Conservation (phyloP, 1,140 invertebrate species). For the Bradynema listronoti region DNA sequence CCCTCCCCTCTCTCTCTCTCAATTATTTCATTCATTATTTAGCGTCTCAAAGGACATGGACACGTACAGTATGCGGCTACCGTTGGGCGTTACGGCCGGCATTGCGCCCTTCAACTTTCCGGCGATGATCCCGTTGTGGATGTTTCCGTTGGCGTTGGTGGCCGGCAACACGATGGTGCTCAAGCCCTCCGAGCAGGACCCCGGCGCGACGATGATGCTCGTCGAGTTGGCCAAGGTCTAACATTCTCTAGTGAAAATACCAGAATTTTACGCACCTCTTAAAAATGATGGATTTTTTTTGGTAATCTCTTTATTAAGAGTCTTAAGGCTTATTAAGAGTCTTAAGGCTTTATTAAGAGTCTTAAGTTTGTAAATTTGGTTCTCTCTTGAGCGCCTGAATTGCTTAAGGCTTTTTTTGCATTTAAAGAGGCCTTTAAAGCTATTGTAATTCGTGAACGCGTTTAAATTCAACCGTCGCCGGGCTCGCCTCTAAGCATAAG, state of each 20-base stretch:
- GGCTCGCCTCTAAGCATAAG: too few relatives aligned
- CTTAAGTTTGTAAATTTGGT: too few relatives aligned
- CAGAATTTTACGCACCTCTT: neutral
- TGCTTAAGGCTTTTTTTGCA: too few relatives aligned
- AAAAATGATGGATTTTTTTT: slow-evolving; percentile 38
- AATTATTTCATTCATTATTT: too few relatives aligned
- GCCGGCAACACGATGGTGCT: slow-evolving; percentile 73
- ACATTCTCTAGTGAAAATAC: neutral
- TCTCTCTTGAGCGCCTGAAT: too few relatives aligned
- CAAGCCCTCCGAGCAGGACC: slow-evolving; percentile 91
- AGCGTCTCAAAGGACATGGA: slow-evolving; percentile 62
- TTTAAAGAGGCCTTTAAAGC: too few relatives aligned
- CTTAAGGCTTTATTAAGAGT: too few relatives aligned
- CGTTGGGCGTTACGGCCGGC: slow-evolving; percentile 76
- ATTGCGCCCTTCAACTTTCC: slow-evolving; percentile 69
- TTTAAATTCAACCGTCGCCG: too few relatives aligned
- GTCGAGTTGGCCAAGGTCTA: slow-evolving; percentile 68
- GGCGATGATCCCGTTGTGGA: slow-evolving; percentile 84
- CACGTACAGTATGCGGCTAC: slow-evolving; percentile 72
- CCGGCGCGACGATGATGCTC: slow-evolving; percentile 87
- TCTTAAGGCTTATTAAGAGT: too few relatives aligned
- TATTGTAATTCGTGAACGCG: too few relatives aligned
- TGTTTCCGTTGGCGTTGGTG: slow-evolving; percentile 79
- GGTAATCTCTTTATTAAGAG: slow-evolving; percentile 74
- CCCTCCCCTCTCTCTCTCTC: too few relatives aligned